A percentile compares a stretch with the other conserved stretches of the same genome.
Evolutionary conservation across 2,888 invertebrate species (phyloP).

Genomic region (Thecocarcelia acutangulata): DNA sequence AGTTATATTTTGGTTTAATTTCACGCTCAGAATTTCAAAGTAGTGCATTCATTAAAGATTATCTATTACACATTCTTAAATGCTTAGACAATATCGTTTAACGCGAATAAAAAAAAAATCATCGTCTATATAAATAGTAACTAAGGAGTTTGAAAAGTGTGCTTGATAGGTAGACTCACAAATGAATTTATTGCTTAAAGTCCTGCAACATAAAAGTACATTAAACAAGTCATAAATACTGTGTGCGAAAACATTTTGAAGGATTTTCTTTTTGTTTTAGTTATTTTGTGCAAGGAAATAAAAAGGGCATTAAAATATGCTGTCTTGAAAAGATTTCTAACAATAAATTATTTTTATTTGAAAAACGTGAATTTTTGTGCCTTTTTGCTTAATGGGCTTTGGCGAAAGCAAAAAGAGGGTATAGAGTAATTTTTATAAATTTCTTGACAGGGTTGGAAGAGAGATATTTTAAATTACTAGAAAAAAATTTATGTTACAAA

Average conservation of each 20-base stretch:
- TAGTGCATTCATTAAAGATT: too few relatives aligned
- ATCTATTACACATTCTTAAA: too few relatives aligned
- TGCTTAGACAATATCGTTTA: too few relatives aligned
- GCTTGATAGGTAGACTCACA: too few relatives aligned
- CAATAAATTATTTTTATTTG: constrained; percentile 28
- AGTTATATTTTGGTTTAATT: too few relatives aligned
- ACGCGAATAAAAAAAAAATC: too few relatives aligned
- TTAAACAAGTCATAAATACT: constrained; percentile 10
- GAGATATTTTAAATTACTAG: too few relatives aligned
- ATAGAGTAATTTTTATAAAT: background rate
- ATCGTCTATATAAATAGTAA: too few relatives aligned
- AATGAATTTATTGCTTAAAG: constrained; percentile 1
- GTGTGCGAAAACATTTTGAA: constrained; percentile 28
- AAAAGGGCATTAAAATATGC: constrained; percentile 17
- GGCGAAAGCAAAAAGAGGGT: background rate
- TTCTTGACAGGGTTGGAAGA: background rate
- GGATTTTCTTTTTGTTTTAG: constrained; percentile 37
- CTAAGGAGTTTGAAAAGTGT: too few relatives aligned
- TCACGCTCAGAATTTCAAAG: too few relatives aligned
- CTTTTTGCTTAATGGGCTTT: constrained; percentile 27
- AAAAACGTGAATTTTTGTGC: constrained; percentile 27
- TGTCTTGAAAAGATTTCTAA: constrained; percentile 21
- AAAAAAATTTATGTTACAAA: too few relatives aligned
- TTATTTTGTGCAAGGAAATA: constrained; percentile 13
- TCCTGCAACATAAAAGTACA: background rate